Evolutionary conservation across 2,888 invertebrate genomes (phyloP), one percentile per base, ranked within the genome.

Genomic region (Lasiommata megera): DNA sequence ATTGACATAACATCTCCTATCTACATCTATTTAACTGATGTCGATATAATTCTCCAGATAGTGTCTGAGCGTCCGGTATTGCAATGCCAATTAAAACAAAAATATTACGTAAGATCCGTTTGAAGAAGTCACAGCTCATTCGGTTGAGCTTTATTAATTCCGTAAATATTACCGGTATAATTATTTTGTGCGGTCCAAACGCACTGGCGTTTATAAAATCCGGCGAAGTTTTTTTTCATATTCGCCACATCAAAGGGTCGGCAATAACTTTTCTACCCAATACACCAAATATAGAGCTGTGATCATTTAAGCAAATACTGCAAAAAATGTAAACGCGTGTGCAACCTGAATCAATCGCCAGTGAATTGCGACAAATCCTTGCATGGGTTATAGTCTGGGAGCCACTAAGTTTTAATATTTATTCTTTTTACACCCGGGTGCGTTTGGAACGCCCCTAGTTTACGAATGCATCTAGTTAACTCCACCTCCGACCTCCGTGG

Each of bases 231-330:
- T 37, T 31, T 44, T 28, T 51, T 51, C 16, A 14, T 14, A 8
- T 6, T 38, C 23, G 14, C 14, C 11, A 38, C 28, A 51, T 51
- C 51, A 51, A 51, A 29, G 51, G 31, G 46, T 31, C 51, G 51
- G 38, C 29, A 40, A 51, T 51, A 51, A 51, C 38, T 51, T 31
- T 37, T 51, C 51, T 8, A 38, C 11, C 23, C 17, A 38, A 51
- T 29, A 38, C 38, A 9, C 51, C 51, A n/a, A 28, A 51, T 51
- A 51, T 51, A 51, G 51, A 14, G 28, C 38, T 51, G 14, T 38
- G 38, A 37, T 12, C 40, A 16, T 51, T 40, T 40, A 51, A 38
- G 51, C 28, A 37, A 51, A 51, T 29, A 29, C 29, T 28, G 38
- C 29, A 51, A 51, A 51, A 50, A 51, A 46, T 23, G 38, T 38